Base-by-base conservation (phyloP, 2,888 invertebrate genomes). In the Tigriopus californicus region DNA sequence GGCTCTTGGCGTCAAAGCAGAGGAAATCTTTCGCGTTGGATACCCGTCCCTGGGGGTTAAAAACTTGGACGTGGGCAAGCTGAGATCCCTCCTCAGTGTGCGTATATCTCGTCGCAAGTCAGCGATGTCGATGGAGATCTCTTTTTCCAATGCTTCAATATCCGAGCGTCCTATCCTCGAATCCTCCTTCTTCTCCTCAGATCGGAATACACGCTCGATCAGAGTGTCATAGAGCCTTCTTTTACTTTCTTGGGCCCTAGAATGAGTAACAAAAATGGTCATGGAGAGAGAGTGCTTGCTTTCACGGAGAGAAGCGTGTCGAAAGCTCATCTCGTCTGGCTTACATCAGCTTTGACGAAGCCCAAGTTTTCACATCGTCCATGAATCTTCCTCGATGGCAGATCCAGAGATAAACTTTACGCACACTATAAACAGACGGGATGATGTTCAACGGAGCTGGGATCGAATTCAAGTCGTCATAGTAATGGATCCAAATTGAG, bases 391-490 rank as follows among this genome's bases (percentile, higher is more conserved):
- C 33, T 33, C 33, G 33, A 33, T 33, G 33, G 33, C 33, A 33
- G 33, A 33, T 33, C 33, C 33, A 33, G 33, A 33, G 33, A 33
- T 33, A 33, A 33, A 33, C 33, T 33, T 33, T 33, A 8, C 33
- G 52, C 68, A 22, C 18, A 20, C 10, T 79, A 66, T 70, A 68
- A 4, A 75, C 73, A 0, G 80, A 79, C 1, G 80, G 80, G 24
- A 83, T 73, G 66, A 84, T 71, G 71, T 83, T 83, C 65, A 82
- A 79, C 0, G 84, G 84, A 0, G 83, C 79, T 0, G 83, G 80
- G 6, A 83, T 73, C 1, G 79, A 25, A 15, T 40, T 77, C 1
- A 81, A 79, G 65, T 81, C 80, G 62, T 79, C 73, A 76, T 83
- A 82, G 68, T 80, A 82, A 67, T 80, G 79, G 64, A 83, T 70